phyloP scores from a whole-genome alignment of 2,113 vertebrate genomes.

The Carassius carassius region DNA sequence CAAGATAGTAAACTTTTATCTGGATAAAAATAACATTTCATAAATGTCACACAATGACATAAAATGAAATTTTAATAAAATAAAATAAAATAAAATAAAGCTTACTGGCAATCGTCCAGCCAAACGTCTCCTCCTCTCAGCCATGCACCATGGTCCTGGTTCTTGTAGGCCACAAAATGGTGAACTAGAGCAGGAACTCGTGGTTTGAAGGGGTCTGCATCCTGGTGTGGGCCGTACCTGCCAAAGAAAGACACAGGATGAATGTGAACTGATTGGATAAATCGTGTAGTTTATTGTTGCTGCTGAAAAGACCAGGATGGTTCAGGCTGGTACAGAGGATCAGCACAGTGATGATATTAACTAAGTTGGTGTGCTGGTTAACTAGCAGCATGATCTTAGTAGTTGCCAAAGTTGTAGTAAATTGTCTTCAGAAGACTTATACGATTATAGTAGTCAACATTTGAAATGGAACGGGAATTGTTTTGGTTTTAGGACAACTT shows the following conservation, averaged over 20 bases:
- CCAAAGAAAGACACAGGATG: neutral
- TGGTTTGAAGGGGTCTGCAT: constrained; percentile 91
- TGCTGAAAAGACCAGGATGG: neutral
- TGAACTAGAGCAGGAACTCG: constrained; percentile 90
- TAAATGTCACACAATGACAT: neutral
- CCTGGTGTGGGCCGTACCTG: constrained; percentile 94
- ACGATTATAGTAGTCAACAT: neutral
- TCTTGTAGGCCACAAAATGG: constrained; percentile 91
- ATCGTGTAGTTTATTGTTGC: neutral
- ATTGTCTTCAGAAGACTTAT: neutral
- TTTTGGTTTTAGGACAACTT: too few species aligned
- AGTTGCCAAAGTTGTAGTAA: neutral
- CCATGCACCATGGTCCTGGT: constrained; percentile 97
- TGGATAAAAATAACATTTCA: neutral
- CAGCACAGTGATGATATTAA: neutral
- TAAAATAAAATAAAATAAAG: too few species aligned
- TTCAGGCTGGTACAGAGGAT: neutral
- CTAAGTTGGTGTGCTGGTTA: neutral
- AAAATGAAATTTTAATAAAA: too few species aligned
- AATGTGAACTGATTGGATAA: neutral
- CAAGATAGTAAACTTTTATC: neutral
- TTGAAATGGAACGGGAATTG: neutral
- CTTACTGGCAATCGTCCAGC: constrained; percentile 96
- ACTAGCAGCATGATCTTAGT: neutral
- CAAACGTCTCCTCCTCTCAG: constrained; percentile 96